These are phyloP conservation scores for Anolis apletophallus DNA, from an alignment of 2,797 vertebrate genomes.

Conservation along the genomic window DNA sequence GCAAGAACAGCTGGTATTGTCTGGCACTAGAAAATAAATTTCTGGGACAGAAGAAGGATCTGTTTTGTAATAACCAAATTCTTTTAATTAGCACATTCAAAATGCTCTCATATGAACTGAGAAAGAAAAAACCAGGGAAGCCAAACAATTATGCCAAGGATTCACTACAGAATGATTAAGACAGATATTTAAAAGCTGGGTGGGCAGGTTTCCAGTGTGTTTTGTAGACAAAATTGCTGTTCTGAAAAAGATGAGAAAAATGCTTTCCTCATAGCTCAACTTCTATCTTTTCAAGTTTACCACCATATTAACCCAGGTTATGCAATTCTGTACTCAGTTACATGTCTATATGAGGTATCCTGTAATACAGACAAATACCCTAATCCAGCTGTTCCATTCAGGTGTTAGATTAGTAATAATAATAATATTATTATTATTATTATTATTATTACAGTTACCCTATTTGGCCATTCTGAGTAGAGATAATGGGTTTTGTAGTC, in stretches of 20 bases:
- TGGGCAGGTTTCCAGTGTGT: neutral
- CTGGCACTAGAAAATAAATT: neutral
- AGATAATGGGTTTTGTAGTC: too few species aligned
- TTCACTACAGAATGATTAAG: neutral
- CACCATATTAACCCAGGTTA: neutral
- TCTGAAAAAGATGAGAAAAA: neutral
- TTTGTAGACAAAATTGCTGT: neutral
- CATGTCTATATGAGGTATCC: neutral
- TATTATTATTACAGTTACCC: neutral
- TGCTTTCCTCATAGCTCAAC: neutral
- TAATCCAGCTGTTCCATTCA: neutral
- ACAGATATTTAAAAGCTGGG: neutral
- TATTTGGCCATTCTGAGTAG: neutral
- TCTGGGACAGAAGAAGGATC: neutral
- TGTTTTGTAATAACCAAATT: neutral
- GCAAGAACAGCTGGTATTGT: neutral
- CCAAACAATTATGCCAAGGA: neutral
- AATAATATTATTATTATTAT: too few species aligned
- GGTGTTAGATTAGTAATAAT: too few species aligned
- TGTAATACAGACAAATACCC: neutral
- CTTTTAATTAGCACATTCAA: conserved; percentile 8
- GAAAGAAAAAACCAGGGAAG: neutral
- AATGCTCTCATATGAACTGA: neutral
- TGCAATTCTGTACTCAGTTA: neutral
- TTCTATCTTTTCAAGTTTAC: neutral